Conservation (phyloP, 2,797 vertebrate species). For the Spinibarbus caldwelli region DNA sequence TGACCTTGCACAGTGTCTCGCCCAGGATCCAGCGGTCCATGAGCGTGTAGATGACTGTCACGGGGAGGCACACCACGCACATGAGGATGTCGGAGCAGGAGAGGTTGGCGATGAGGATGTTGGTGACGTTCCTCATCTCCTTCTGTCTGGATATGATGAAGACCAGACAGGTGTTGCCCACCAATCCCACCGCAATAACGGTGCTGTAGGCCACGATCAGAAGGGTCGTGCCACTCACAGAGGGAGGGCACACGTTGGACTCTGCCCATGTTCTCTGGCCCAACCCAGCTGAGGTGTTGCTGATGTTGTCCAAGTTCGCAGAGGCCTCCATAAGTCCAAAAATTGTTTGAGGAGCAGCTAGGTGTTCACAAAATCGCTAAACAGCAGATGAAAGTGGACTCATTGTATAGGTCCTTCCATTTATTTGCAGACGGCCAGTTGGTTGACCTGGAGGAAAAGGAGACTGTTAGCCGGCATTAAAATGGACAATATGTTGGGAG, state of each 20-base stretch:
- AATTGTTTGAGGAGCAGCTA: background rate
- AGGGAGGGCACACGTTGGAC: slow-evolving; percentile 71
- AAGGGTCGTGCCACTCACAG: slow-evolving; percentile 78
- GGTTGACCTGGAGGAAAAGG: slow-evolving; percentile 5
- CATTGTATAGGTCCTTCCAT: slow-evolving; percentile 20
- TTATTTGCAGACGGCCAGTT: background rate
- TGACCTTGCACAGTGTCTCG: slow-evolving; percentile 81
- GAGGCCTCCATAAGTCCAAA: slow-evolving; percentile 17
- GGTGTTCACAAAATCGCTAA: background rate
- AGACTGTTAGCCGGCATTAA: slow-evolving; percentile 13
- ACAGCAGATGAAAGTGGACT: background rate
- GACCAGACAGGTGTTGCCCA: slow-evolving; percentile 81
- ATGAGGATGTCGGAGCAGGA: slow-evolving; percentile 84
- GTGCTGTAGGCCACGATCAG: slow-evolving; percentile 81
- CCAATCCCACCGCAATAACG: slow-evolving; percentile 79
- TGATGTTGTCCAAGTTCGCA: slow-evolving; percentile 60
- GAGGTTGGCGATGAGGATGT: slow-evolving; percentile 84
- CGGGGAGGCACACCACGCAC: slow-evolving; percentile 81
- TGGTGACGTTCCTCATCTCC: slow-evolving; percentile 82
- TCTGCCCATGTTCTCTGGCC: slow-evolving; percentile 66
- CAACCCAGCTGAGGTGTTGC: slow-evolving; percentile 65
- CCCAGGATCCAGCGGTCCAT: slow-evolving; percentile 86
- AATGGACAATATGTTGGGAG: slow-evolving; percentile 18
- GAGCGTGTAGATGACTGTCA: slow-evolving; percentile 82
- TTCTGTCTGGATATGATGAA: slow-evolving; percentile 80